These are phyloP conservation scores for Ectropis grisescens DNA, from an alignment of 1,140 invertebrate species.

Conservation along the genomic window DNA sequence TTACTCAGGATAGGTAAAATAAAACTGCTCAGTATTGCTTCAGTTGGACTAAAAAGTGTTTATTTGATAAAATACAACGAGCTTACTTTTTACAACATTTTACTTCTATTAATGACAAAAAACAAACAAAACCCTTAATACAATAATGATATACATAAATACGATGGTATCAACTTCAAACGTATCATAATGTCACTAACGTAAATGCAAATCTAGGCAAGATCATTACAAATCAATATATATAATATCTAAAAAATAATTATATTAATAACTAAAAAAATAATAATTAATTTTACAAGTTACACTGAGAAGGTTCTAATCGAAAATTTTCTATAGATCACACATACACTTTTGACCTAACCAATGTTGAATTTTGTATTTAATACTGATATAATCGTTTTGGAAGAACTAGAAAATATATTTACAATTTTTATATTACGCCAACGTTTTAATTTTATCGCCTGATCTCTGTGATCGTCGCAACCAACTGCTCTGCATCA, in stretches of 20 bases:
- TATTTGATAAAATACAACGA: conserved; percentile 71
- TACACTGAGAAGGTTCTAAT: conserved; percentile 55
- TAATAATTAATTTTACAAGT: conserved; percentile 40
- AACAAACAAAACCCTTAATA: conserved; percentile 69
- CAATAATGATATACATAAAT: conserved; percentile 69
- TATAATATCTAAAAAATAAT: conserved; percentile 31
- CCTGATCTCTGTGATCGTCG: conserved; percentile 63
- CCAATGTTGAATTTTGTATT: conserved; percentile 68
- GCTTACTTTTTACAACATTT: conserved; percentile 70
- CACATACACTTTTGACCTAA: conserved; percentile 68
- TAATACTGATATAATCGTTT: conserved; percentile 68
- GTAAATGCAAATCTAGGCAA: conserved; percentile 68
- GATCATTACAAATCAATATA: conserved; percentile 49
- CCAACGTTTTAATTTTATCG: conserved; percentile 60
- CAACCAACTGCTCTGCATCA: conserved; percentile 66
- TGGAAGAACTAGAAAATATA: conserved; percentile 68
- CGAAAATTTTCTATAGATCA: conserved; percentile 62
- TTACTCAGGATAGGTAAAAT: no score
- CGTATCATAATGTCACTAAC: conserved; percentile 57
- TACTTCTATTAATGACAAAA: conserved; percentile 69
- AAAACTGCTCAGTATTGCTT: conserved; percentile 61
- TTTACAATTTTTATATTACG: conserved; percentile 54
- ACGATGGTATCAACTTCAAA: conserved; percentile 68
- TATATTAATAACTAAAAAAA: conserved; percentile 20
- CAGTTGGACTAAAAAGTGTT: conserved; percentile 70